Percentiles rank a stretch among this genome's conserved stretches.
These are phyloP conservation scores for Hippocampus zosterae DNA, from an alignment of 2,113 vertebrate genomes.

Conservation along the genomic window DNA sequence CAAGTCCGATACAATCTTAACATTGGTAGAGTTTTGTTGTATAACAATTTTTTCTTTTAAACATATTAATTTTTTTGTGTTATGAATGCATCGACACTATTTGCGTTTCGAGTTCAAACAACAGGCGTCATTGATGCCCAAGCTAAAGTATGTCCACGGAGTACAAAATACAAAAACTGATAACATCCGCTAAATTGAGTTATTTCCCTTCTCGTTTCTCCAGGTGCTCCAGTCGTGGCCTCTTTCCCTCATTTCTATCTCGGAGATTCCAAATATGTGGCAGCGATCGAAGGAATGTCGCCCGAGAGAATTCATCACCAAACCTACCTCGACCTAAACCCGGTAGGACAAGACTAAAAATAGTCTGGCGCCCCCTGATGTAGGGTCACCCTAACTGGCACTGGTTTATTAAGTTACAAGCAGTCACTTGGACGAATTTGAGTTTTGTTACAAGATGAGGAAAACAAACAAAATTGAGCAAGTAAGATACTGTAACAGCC, in stretches of 20 bases:
- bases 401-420: too few species aligned
- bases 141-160: too few species aligned
- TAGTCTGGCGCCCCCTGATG: background rate
- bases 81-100: too few species aligned
- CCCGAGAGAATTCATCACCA: conserved; percentile 84
- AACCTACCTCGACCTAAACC: conserved; percentile 90
- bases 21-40: background rate
- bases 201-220: background rate
- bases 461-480: too few species aligned
- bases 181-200: background rate
- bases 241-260: conserved; percentile 95
- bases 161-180: too few species aligned
- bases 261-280: conserved; percentile 75
- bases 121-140: too few species aligned
- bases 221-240: conserved; percentile 88
- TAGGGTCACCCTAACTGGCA: background rate
- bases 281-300: conserved; percentile 77
- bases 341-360: conserved; percentile 65
- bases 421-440: too few species aligned
- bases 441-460: too few species aligned
- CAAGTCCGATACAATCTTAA: conserved; percentile 10
- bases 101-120: too few species aligned
- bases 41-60: background rate
- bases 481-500: too few species aligned
- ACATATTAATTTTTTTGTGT: too few species aligned